Evolutionary conservation across 2,888 invertebrate genomes (phyloP), one percentile per base, ranked within the genome.

Genomic region (Cryptocheilus praepositus): DNA sequence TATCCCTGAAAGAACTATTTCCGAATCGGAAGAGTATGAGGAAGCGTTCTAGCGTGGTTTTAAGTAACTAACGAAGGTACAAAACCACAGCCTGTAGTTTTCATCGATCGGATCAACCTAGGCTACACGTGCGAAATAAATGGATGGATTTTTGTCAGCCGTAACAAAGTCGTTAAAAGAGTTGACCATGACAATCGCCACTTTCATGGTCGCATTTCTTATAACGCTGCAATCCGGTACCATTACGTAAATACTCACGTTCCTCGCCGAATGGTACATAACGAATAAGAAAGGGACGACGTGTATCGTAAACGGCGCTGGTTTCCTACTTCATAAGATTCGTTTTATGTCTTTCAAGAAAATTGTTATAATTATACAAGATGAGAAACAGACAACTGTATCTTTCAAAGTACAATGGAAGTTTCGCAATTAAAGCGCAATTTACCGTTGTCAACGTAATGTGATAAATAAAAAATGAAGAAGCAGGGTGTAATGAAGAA

Each of bases 181-280:
- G 21, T 65, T 73, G 77, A 61, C 76, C 79, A 56, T 80, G 79
- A 77, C 71, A 80, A 71, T 80, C 67, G 58, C 70, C 55, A 62
- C 55, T 59, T 67, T 71, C 77, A 79, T 67, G 70, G 77, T 53
- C 73, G 70, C 22, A 64, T 44, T 62, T 71, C 54, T 76, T 61
- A 61, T 53, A 63, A 36, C 49, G 53, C 61, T 19, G 22, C 61
- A 56, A 16, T 63, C 16, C 4, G 4, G 18, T 49, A 21, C 3
- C 13, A 43, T 72, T 53, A 58, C 51, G 51, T 52, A 71, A 76
- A 61, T 62, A 56, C 49, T 71, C 49, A 53, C 56, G 61, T 36
- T 11, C 36, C 11, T 11, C 36, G 36, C 3, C 36, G 36, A 36
- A 36, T 1, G 11, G 36, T 1, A 36, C 8, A 5, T 36, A 7